Conservation (phyloP, 2,797 vertebrate genomes). For the Todus mexicanus region DNA sequence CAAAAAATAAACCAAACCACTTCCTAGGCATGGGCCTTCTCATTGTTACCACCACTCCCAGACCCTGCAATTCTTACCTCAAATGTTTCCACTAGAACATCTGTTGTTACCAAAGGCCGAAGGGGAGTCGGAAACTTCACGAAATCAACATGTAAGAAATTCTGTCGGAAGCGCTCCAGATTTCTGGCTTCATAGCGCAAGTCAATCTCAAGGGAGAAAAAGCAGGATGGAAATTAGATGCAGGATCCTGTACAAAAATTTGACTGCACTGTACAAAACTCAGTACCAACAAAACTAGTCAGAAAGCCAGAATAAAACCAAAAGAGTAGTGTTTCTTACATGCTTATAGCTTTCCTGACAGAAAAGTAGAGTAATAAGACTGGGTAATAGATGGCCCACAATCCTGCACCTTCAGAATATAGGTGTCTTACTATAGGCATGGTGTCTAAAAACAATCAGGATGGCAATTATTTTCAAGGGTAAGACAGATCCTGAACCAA, state of each 20-base stretch:
- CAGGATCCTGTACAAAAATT: neutral
- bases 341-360: neutral
- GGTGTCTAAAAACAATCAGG: neutral
- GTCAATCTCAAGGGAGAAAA: constrained; percentile 81
- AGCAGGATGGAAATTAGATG: neutral
- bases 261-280: neutral
- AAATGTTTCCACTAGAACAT: constrained; percentile 91
- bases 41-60: neutral
- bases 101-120: constrained; percentile 85
- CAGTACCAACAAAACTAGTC: neutral
- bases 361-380: neutral
- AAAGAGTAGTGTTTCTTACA: neutral
- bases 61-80: constrained; percentile 77
- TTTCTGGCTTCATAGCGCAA: constrained; percentile 91
- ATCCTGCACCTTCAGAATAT: neutral
- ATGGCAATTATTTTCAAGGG: neutral
- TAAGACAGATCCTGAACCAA: neutral
- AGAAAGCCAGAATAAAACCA: neutral
- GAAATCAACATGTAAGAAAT: constrained; percentile 84
- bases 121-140: constrained; percentile 92
- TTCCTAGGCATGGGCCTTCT: neutral
- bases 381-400: neutral
- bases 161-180: constrained; percentile 87
- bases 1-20: neutral
- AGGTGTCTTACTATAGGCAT: neutral